Conservation (phyloP, 2,797 vertebrate species). For the Ptychobarbus kaznakovi region DNA sequence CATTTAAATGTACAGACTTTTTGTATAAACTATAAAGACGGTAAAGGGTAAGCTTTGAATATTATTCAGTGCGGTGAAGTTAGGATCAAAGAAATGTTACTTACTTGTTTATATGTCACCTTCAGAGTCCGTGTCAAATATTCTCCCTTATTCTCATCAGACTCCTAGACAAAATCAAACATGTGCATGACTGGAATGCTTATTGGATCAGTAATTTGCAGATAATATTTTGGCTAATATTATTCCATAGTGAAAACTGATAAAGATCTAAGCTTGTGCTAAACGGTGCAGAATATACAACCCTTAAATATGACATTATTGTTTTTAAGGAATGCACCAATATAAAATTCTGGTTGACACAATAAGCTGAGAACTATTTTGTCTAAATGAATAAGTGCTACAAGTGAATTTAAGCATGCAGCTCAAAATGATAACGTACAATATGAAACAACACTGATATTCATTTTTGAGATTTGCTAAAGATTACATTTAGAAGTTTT, state of each 20-base stretch:
- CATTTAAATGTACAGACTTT: not conserved
- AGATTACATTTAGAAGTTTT: not conserved
- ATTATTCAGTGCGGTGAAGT: not conserved
- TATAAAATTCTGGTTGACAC: not conserved
- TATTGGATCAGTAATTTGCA: not conserved
- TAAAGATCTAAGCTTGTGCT: not conserved
- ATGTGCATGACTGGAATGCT: not conserved
- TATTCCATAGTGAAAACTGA: not conserved
- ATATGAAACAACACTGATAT: not conserved
- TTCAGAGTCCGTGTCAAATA: slow-evolving; percentile 87
- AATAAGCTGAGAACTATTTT: not conserved
- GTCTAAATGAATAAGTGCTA: not conserved
- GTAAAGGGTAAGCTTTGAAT: not conserved
- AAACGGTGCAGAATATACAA: not conserved
- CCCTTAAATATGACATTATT: not conserved
- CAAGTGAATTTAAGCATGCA: not conserved
- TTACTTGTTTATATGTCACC: slow-evolving; percentile 76
- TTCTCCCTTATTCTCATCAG: slow-evolving; percentile 86
- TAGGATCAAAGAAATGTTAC: slow-evolving; percentile 43
- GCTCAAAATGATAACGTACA: not conserved
- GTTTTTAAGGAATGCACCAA: not conserved
- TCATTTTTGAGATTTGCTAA: not conserved
- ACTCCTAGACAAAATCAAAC: slow-evolving; percentile 76
- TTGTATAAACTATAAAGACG: not conserved
- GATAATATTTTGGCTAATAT: not conserved